Evolutionary conservation across 2,113 vertebrate genomes (phyloP), one percentile per base, ranked within the genome.

Genomic region (Melanostigma gelatinosum): DNA sequence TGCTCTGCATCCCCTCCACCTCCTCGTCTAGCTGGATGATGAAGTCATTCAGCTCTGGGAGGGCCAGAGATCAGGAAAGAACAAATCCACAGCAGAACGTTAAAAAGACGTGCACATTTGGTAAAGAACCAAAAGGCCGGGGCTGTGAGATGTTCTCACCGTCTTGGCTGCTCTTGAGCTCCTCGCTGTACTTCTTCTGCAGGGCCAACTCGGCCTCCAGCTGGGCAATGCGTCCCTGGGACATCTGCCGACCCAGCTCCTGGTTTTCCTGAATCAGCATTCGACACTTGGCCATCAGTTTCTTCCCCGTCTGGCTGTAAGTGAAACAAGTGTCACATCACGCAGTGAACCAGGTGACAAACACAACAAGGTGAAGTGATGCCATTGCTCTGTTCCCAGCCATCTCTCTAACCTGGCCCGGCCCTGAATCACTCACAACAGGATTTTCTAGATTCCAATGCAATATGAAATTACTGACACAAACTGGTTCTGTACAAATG

Each of bases 221-320:
- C 91, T 99, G 98, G 91, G 98, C 98, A 92, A 99, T 98, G 86
- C 98, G 97, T 84, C 98, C 98, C 96, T 99, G 98, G 91, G 98
- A 99, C 90, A 99, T 96, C 95, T 99, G 98, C 93, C 98, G 96
- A 87, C 98, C 98, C 94, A 99, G 90, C 93, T 99, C 98, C 95
- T 99, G 98, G 94, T 99, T 99, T 95, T 99, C 98, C 95, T 99
- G 98, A 96, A 99, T 99, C 96, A 99, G 97, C 98, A 99, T 99
- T 94, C 98, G 97, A 95, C 98, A 99, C 95, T 99, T 99, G 95
- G 98, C 97, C 98, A 99, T 99, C 97, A 99, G 96, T 94, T 99
- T 99, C 97, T 99, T 99, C 92, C 98, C 98, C 90, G 98, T 99
- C 96, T 99, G 98, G 96, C 98, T 99, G 98, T 88, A 99, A 99